These are phyloP conservation scores for Nylanderia fulva DNA, from an alignment of 1,140 invertebrate species.

Conservation along the genomic window DNA sequence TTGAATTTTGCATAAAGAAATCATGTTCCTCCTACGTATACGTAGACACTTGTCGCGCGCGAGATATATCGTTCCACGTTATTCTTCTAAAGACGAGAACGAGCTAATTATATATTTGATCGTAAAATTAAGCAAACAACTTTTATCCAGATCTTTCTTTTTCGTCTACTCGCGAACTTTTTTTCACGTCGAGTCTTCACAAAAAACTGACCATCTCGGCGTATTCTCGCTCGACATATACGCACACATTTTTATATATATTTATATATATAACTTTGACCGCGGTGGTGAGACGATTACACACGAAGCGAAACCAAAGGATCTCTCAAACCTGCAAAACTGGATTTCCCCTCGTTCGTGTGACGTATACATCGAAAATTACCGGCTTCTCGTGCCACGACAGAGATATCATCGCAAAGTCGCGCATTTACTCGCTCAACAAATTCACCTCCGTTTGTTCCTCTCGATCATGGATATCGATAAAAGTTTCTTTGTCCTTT, in stretches of 20 bases:
- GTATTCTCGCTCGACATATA: not conserved
- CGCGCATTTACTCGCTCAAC: conserved; percentile 36
- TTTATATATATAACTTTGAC: conserved; percentile 25
- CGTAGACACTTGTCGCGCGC: not conserved
- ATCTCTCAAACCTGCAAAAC: conserved; percentile 73
- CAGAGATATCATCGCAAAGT: conserved; percentile 63
- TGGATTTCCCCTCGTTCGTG: conserved; percentile 66
- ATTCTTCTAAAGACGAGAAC: not conserved
- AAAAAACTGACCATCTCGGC: conserved; percentile 50
- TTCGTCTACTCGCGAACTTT: not conserved
- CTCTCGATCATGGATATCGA: conserved; percentile 4
- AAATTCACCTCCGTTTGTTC: conserved; percentile 54
- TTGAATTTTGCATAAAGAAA: not conserved
- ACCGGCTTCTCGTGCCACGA: conserved; percentile 39
- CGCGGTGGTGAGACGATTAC: conserved; percentile 62
- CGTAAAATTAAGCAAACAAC: not conserved
- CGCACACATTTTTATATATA: not conserved
- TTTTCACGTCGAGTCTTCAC: not conserved
- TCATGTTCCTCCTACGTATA: too few relatives aligned
- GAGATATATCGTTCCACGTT: not conserved
- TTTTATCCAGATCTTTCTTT: not conserved
- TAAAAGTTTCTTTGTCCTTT: conserved; percentile 5
- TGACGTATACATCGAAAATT: conserved; percentile 69
- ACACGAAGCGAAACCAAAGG: conserved; percentile 51
- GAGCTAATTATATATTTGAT: not conserved